Evolutionary conservation across 2,888 invertebrate species (phyloP), one percentile per base, ranked within the genome.

Genomic region (Philereme transversata): DNA sequence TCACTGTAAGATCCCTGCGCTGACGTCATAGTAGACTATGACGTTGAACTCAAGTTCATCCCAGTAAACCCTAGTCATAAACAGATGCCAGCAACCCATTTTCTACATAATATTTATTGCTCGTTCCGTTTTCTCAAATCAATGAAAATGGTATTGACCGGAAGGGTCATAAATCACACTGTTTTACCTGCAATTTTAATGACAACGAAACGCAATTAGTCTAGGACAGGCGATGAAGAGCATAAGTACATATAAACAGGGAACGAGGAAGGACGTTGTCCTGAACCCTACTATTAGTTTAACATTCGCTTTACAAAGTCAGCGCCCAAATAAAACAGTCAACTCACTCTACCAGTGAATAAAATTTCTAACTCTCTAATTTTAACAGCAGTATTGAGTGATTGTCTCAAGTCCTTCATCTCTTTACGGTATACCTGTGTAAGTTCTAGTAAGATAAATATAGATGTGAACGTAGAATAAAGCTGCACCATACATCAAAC

Each of bases 181-280:
- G 63, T 56, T 64, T 64, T 56, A 51, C 46, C 56, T 59, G 54
- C 54, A 58, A 58, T 51, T 57, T 54, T 62, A 63, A 57, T 9
- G 60, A 57, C 68, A 59, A 57, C 62, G 47, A 60, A 67, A 67
- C 51, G 54, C 65, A 65, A 68, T 70, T 68, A 71, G 63, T 51
- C 41, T 48, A 65, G 59, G 58, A 66, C 60, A 67, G 59, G 67
- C 65, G 63, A 59, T 62, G 57, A 60, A 62, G 47, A 51, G 50
- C 58, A 57, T 22, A 22, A 3, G 22, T 53, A 52, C 60, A 60
- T 47, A 52, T 51, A 52, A 48, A 51, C 65, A 66, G 67, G 66
- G 65, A 71, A 76, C 72, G 75, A 79, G 83, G 81, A 82, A 84
- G 90, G 87, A 83, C 87, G 86, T 86, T 73, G 62, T 57, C 54